Base-by-base conservation (phyloP, 1,140 invertebrate species). In the Bombus pascuorum region DNA sequence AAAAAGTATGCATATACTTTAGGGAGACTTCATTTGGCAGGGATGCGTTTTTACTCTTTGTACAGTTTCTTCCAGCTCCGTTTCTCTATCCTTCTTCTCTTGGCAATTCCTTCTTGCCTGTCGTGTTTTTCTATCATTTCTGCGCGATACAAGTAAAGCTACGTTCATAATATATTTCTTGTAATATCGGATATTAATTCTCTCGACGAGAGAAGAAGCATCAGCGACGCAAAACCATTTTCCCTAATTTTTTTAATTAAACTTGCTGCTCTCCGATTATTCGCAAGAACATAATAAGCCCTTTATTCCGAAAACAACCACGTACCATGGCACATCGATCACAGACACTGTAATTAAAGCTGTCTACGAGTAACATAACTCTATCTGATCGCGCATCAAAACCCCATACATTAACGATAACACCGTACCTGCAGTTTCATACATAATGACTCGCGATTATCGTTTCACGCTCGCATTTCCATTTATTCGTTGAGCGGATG, bases 1-100 rank as follows among this genome's bases (percentile, higher is more conserved):
- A 75, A 47, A 57, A 57, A 47, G 5, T 32, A 22, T 65, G 59
- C 59, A 75, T 73, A 81, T 9, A 32, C 39, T 74, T 74, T 66
- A 62, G 9, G 10, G 2, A 28, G 42, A 10, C 53, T 57, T n/a
- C n/a, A 25, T 42, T 74, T 34, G 25, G 22, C 53, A 37, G 25
- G 39, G 12, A 44, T n/a, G 0, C 9, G 44, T 76, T 66, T 66
- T 53, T 53, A 15, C 3, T 37, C 25, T 22, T 66, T 9, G 15
- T 62, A 2, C 32, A 6, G 12, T 34, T 68, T 22, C 15, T 22
- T 32, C 44, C 74, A 47, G 4, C 25, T 37, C 13, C 28, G n/a
- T 15, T 74, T 42, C 59, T 71, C 62, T 32, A 34, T 34, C 59
- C 13, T 70, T 34, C 6, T n/a, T 25, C 32, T 10, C 18, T 2